Percentiles rank a stretch among this genome's conserved stretches.
Evolutionary conservation across 2,888 invertebrate genomes (phyloP).

Genomic region (Strigamia transsilvanica): DNA sequence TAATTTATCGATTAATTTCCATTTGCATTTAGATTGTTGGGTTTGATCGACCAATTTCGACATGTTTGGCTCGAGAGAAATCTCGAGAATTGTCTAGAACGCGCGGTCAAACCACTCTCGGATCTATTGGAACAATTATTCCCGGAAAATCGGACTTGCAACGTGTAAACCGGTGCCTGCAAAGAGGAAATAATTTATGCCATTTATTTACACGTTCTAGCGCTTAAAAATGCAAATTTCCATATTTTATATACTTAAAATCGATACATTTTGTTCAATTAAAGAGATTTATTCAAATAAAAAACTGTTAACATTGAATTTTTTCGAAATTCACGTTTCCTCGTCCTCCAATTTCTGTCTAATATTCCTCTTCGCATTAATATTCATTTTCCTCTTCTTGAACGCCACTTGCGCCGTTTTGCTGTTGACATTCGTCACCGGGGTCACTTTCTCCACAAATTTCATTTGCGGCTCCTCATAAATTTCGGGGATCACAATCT

Average conservation of each 20-base stretch:
- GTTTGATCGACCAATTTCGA: constrained; percentile 11
- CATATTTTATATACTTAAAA: too few relatives aligned
- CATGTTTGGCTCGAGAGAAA: constrained; percentile 7
- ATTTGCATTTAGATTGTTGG: background rate
- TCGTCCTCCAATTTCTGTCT: constrained; percentile 74
- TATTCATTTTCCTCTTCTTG: constrained; percentile 75
- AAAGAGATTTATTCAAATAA: too few relatives aligned
- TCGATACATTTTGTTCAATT: too few relatives aligned
- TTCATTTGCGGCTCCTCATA: constrained; percentile 59
- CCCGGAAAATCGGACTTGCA: background rate
- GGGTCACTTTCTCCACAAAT: constrained; percentile 62
- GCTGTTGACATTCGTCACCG: constrained; percentile 64
- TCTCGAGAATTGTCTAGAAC: background rate
- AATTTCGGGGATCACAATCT: constrained; percentile 59
- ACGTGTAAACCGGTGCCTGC: background rate
- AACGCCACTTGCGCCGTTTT: constrained; percentile 68
- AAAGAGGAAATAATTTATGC: background rate
- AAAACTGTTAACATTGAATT: background rate
- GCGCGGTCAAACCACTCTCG: background rate
- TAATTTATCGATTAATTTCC: background rate
- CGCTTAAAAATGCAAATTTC: too few relatives aligned
- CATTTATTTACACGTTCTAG: background rate
- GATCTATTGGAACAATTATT: constrained; percentile 10
- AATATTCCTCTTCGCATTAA: constrained; percentile 70
- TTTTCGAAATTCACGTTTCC: constrained; percentile 52